Percentiles rank a stretch among this genome's conserved stretches.
Conservation (phyloP, 2,113 vertebrate genomes). For the Silurus meridionalis region DNA sequence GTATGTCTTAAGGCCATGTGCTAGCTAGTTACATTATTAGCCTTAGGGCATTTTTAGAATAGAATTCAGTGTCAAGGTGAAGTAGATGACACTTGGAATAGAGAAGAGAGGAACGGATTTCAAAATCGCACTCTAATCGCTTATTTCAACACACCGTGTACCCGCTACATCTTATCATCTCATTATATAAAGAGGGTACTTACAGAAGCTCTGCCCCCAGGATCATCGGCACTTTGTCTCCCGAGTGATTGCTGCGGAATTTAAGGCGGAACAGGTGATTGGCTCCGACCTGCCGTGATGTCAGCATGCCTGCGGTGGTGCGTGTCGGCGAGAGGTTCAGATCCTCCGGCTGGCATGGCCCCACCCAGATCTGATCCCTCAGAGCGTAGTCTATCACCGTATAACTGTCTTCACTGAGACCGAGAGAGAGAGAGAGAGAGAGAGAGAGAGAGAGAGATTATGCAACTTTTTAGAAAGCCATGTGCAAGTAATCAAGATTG, state of each 20-base stretch:
- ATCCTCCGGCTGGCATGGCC: conserved; percentile 75
- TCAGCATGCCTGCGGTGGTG: conserved; percentile 75
- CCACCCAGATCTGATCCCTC: conserved; percentile 85
- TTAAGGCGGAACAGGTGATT: conserved; percentile 81
- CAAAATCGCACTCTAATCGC: background rate
- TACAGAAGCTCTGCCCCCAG: conserved; percentile 85
- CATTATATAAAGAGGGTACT: conserved; percentile 62
- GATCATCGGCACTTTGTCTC: conserved; percentile 83
- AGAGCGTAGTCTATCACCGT: conserved; percentile 87
- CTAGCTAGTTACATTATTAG: background rate
- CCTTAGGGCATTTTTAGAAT: background rate
- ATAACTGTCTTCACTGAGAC: conserved; percentile 89
- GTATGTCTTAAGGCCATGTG: no score
- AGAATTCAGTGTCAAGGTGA: no score
- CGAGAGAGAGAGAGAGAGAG: background rate
- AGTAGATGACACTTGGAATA: no score
- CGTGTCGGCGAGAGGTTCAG: conserved; percentile 75
- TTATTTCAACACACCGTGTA: background rate
- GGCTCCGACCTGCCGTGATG: conserved; percentile 72
- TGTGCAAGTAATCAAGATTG: background rate
- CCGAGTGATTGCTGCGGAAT: conserved; percentile 83
- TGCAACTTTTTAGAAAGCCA: background rate
- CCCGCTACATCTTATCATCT: background rate
- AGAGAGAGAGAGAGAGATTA: background rate
- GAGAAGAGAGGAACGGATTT: no score